Evolutionary conservation across 1,140 invertebrate species (phyloP), one percentile per base, ranked within the genome.

Genomic region (Hypsibius dujardini): DNA sequence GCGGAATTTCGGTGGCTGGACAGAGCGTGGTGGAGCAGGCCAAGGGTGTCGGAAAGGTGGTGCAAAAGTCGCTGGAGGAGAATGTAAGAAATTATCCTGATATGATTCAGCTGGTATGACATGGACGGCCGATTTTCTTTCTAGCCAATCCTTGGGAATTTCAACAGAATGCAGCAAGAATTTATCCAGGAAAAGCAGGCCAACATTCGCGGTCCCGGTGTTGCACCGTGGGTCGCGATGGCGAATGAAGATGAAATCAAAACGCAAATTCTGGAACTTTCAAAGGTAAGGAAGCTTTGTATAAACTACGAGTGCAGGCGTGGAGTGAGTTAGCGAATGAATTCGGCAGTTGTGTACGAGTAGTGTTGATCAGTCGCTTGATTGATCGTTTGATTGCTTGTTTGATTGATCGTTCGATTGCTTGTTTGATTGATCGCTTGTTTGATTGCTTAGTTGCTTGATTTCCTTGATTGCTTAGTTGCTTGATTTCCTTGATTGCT

Each of bases 131-230:
- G 50, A 56, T 56, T 7, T 56, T 56, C 50, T 56, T 83, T 76
- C 2, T 83, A 96, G 92, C 92, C 89, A 79, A 86, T 96, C 78
- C 83, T 97, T 75, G 89, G 90, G 70, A 92, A 95, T 76, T 92
- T 98, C 79, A 93, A 92, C 79, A 91, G 91, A 79, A 93, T 97
- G 79, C 93, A 95, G 80, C 91, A 95, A 75, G 89, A 90, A 70
- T 95, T 96, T 81, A 87, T 95, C 73, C 90, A 90, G 77, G 87
- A 86, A 70, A 87, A 95, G 82, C 84, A 86, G 75, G 84, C 84
- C 71, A 84, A 84, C 76, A 82, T 83, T 71, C 84, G 84, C 47
- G 86, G 87, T 70, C 87, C 89, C 59, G 86, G 89, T 15, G 86
- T 90, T 46, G 86, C 91, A 12, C 92, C 92, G 1, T 98, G 94